These are phyloP conservation scores for Sipha flava DNA, from an alignment of 1,140 invertebrate species.

Conservation along the genomic window DNA sequence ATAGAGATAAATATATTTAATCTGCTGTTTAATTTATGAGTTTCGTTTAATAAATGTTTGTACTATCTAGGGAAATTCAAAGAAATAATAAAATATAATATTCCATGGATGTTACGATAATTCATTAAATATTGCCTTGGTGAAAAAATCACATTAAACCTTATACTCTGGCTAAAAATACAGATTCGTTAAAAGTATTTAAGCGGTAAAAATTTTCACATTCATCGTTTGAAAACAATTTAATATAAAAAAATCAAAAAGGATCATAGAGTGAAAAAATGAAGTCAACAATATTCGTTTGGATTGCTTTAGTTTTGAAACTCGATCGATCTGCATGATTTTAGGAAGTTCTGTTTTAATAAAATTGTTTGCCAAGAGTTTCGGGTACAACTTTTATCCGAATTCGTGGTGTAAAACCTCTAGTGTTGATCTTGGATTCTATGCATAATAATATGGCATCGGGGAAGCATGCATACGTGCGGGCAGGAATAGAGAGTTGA, in stretches of 20 bases:
- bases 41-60: background rate
- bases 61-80: background rate
- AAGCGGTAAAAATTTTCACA: too few relatives aligned
- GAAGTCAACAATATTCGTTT: background rate
- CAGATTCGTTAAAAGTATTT: too few relatives aligned
- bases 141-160: too few relatives aligned
- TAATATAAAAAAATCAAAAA: too few relatives aligned
- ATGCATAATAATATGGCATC: background rate
- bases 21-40: background rate
- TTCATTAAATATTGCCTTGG: background rate
- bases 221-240: too few relatives aligned
- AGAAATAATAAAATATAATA: background rate
- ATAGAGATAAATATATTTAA: background rate
- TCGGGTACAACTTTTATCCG: background rate
- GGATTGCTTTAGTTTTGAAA: background rate
- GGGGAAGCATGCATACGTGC: background rate
- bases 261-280: too few relatives aligned
- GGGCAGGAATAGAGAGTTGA: background rate
- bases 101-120: background rate
- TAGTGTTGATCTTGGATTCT: constrained; percentile 1
- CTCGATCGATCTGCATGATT: too few relatives aligned
- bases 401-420: background rate
- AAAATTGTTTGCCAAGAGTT: background rate
- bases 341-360: background rate
- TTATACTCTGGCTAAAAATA: too few relatives aligned